Evolutionary conservation across 2,113 vertebrate species (phyloP).

Genomic region (Onychostoma macrolepis): DNA sequence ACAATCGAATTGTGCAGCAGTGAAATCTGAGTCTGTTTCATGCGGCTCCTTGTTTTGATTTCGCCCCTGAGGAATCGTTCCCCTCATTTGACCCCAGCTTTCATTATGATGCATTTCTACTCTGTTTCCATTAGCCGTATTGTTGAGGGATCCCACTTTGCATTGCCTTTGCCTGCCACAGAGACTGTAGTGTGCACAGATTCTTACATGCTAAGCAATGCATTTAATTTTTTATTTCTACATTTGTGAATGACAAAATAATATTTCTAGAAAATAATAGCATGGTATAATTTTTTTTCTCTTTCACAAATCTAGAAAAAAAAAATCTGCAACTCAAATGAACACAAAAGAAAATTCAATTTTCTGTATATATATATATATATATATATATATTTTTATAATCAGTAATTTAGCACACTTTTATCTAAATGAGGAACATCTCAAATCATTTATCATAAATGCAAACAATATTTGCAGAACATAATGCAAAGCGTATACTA

Average conservation of each 20-base stretch:
- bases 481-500: neutral
- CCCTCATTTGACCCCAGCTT: conserved; percentile 55
- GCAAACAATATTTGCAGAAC: neutral
- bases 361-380: neutral
- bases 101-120: conserved; percentile 55
- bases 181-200: conserved; percentile 22
- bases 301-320: neutral
- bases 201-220: conserved; percentile 25
- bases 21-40: conserved; percentile 57
- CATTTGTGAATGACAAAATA: neutral
- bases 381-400: neutral
- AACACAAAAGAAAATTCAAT: neutral
- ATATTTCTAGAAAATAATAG: neutral
- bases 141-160: conserved; percentile 45
- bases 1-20: conserved; percentile 44
- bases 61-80: conserved; percentile 52
- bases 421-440: neutral
- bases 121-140: conserved; percentile 54
- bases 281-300: neutral
- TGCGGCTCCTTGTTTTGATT: conserved; percentile 56
- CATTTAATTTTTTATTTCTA: neutral
- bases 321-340: neutral
- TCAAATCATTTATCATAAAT: neutral
- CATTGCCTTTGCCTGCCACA: neutral
- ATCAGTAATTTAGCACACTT: neutral